A percentile compares a stretch with the other conserved stretches of the same genome.
These are phyloP conservation scores for Psylliodes chrysocephalus DNA, from an alignment of 2,888 invertebrate species.

Conservation along the genomic window DNA sequence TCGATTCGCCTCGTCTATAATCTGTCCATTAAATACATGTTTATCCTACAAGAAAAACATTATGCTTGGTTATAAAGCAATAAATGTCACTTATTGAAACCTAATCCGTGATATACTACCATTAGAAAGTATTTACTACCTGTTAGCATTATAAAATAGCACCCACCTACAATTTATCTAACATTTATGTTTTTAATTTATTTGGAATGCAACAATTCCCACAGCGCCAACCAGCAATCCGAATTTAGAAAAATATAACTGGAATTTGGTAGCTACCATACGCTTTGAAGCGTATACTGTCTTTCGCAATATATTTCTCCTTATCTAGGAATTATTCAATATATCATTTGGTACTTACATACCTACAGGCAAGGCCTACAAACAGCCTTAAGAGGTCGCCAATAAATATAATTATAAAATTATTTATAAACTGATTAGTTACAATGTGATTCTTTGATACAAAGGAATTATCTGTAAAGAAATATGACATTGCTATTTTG, in stretches of 20 bases:
- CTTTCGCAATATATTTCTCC: slow-evolving; percentile 5
- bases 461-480: no score
- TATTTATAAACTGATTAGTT: slow-evolving; percentile 2
- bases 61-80: not conserved
- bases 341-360: not conserved
- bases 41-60: not conserved
- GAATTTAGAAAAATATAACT: not conserved
- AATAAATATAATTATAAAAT: slow-evolving; percentile 10
- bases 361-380: slow-evolving; percentile 20
- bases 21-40: not conserved
- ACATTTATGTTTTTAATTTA: slow-evolving; percentile 2
- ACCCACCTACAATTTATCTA: slow-evolving; percentile 19
- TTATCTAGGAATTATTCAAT: slow-evolving; percentile 9
- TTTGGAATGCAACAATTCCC: not conserved
- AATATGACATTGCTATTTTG: no score
- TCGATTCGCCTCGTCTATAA: no score
- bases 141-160: slow-evolving; percentile 8
- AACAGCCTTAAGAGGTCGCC: slow-evolving; percentile 31
- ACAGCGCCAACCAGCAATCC: slow-evolving; percentile 1
- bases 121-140: slow-evolving; percentile 22
- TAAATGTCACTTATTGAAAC: slow-evolving; percentile 17
- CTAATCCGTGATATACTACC: slow-evolving; percentile 11
- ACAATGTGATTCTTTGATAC: not conserved
- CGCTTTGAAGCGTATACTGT: not conserved
- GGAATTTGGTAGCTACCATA: slow-evolving; percentile 7